Conservation (phyloP, 2,797 vertebrate genomes). For the Naso thynnoides region DNA sequence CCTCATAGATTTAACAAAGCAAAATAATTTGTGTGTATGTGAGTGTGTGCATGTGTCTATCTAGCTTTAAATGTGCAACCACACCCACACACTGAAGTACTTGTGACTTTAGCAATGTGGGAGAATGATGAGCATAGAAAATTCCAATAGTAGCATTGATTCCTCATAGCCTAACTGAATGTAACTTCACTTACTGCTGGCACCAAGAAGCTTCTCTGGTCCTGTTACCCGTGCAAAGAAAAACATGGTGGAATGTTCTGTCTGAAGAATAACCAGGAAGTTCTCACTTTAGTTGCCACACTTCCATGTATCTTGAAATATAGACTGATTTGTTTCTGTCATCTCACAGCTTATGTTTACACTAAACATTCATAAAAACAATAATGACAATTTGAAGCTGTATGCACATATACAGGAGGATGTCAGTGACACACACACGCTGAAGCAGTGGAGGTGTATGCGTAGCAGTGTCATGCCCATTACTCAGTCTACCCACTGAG, state of each 20-base stretch:
- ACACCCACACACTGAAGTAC: neutral
- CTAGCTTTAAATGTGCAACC: neutral
- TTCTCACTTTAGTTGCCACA: too few relatives aligned
- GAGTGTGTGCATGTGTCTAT: too few relatives aligned
- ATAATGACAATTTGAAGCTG: slow-evolving; percentile 38
- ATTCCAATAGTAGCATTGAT: too few relatives aligned
- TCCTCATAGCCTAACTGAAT: too few relatives aligned
- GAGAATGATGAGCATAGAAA: neutral
- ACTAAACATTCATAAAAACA: slow-evolving; percentile 36
- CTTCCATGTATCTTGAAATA: too few relatives aligned
- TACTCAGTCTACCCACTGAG: slow-evolving; percentile 76
- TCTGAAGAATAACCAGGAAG: too few relatives aligned
- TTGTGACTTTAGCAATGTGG: neutral
- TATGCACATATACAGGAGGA: slow-evolving; percentile 33
- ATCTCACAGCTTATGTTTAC: slow-evolving; percentile 26
- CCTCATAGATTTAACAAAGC: slow-evolving; percentile 1
- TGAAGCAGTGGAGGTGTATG: slow-evolving; percentile 2
- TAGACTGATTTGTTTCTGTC: too few relatives aligned
- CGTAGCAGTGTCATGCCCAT: slow-evolving; percentile 19
- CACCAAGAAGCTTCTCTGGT: too few relatives aligned
- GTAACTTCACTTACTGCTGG: too few relatives aligned
- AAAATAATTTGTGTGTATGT: too few relatives aligned
- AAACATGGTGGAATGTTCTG: too few relatives aligned
- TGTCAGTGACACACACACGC: slow-evolving; percentile 35
- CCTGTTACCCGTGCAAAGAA: too few relatives aligned